Base-by-base conservation (phyloP, 2,888 invertebrate species). In the Clunio marinus region DNA sequence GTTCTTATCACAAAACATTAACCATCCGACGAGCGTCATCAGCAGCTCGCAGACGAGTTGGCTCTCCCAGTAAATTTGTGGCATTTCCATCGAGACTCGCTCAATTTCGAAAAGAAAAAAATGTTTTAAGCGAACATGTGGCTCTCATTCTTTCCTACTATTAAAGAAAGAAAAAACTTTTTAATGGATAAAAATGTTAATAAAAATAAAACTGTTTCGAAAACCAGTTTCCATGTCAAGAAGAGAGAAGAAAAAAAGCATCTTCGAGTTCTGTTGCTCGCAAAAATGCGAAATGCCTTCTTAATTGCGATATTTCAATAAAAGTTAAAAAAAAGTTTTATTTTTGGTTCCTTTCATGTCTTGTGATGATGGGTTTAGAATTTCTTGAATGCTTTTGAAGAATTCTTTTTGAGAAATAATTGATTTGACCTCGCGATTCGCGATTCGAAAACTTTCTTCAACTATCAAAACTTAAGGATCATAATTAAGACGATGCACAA, bases 261-360 rank as follows among this genome's bases (percentile, higher is more conserved):
- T 15, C 41, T 41, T 41, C 8, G n/a, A n/a, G n/a, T 41, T 41
- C 41, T 41, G 41, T n/a, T 41, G 41, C 41, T 15, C 41, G 41
- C n/a, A n/a, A n/a, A n/a, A n/a, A n/a, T n/a, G n/a, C 41, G 41
- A 41, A 41, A 41, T 41, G 41, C 41, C 41, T 41, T 41, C 41
- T 3, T 41, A 41, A 41, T 41, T 41, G 15, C 41, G 41, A 41
- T n/a, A 41, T 41, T 41, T 41, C 10, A n/a, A n/a, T 41, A 7
- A 7, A 8, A 8, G 32, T 32, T 4, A n/a, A n/a, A n/a, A n/a
- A n/a, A n/a, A n/a, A n/a, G n/a, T n/a, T n/a, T n/a, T n/a, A n/a
- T n/a, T 32, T 32, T 41, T 10, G 41, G 41, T 3, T 41, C 15
- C 41, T 41, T n/a, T 41, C 41, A 15, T 41, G 41, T n/a, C 15